Percentiles rank a stretch among this genome's conserved stretches.
These are phyloP conservation scores for fruit fly (Drosophila melanogaster) DNA, from an alignment of 1,140 invertebrate genomes.

Conservation along the genomic window DNA sequence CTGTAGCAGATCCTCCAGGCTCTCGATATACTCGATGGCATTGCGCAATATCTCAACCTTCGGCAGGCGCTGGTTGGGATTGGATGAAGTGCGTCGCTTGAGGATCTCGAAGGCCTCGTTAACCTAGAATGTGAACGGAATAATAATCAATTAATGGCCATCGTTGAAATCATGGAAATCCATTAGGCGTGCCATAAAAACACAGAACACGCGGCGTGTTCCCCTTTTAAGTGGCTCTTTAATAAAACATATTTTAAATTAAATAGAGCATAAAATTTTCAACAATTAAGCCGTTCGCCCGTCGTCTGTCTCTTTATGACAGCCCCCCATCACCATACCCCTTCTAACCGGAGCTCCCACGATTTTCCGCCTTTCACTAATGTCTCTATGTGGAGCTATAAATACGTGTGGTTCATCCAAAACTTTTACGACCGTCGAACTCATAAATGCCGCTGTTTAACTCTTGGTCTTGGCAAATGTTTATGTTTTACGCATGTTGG, in stretches of 20 bases:
- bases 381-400: conserved; percentile 73
- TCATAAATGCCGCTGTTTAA: conserved; percentile 68
- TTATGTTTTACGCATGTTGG: conserved; percentile 62
- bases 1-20: conserved; percentile 93
- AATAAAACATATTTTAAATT: conserved; percentile 82
- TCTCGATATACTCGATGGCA: conserved; percentile 99
- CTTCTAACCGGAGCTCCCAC: not conserved
- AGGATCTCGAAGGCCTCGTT: conserved; percentile 99
- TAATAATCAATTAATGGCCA: conserved; percentile 62
- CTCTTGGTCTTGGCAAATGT: conserved; percentile 72
- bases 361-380: conserved; percentile 36
- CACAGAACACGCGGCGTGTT: conserved; percentile 17
- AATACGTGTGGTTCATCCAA: conserved; percentile 57
- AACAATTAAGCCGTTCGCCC: conserved; percentile 72
- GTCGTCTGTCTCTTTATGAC: conserved; percentile 56
- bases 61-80: conserved; percentile 97
- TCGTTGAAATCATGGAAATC: conserved; percentile 71
- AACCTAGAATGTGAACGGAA: conserved; percentile 87
- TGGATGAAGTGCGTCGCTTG: conserved; percentile 95
- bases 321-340: not conserved
- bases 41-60: conserved; percentile 98
- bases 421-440: conserved; percentile 70
- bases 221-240: conserved; percentile 72
- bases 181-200: conserved; percentile 71
- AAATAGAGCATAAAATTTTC: conserved; percentile 79